A percentile compares a stretch with the other conserved stretches of the same genome.
phyloP scores from a whole-genome alignment of 1,140 invertebrate species.

The Trichoplusia ni region DNA sequence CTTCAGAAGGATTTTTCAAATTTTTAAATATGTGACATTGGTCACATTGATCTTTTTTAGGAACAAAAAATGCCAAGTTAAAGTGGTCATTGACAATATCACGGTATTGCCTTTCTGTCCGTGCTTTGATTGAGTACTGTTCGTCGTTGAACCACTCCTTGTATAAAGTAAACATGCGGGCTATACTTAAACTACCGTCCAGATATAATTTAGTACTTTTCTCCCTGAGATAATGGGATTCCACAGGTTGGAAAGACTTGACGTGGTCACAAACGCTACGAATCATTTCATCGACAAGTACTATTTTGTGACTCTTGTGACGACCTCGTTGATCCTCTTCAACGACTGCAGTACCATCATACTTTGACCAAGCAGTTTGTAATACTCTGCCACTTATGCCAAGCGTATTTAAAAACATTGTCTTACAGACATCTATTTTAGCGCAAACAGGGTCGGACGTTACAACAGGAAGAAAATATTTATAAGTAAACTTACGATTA shows the following conservation, averaged over 20 bases:
- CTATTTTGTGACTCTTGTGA: conserved; percentile 4
- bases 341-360: conserved; percentile 12
- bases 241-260: conserved; percentile 18
- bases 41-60: conserved; percentile 18
- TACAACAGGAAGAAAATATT: conserved; percentile 25
- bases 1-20: neutral
- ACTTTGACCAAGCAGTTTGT: conserved; percentile 22
- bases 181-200: neutral
- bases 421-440: conserved; percentile 11
- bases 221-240: conserved; percentile 21
- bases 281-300: conserved; percentile 11
- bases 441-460: conserved; percentile 1
- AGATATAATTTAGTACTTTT: conserved; percentile 2
- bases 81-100: neutral
- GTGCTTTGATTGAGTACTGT: conserved; percentile 4
- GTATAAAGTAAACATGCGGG: neutral
- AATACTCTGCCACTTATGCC: conserved; percentile 22
- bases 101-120: neutral
- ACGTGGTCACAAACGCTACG: conserved; percentile 24
- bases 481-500: conserved; percentile 23
- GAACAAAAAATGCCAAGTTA: neutral
- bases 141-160: conserved; percentile 29
- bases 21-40: conserved; percentile 3
- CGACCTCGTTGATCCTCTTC: conserved; percentile 12
- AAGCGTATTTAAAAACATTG: conserved; percentile 28